phyloP scores from a whole-genome alignment of 2,797 vertebrate genomes.

The Lagocephalus sceleratus region DNA sequence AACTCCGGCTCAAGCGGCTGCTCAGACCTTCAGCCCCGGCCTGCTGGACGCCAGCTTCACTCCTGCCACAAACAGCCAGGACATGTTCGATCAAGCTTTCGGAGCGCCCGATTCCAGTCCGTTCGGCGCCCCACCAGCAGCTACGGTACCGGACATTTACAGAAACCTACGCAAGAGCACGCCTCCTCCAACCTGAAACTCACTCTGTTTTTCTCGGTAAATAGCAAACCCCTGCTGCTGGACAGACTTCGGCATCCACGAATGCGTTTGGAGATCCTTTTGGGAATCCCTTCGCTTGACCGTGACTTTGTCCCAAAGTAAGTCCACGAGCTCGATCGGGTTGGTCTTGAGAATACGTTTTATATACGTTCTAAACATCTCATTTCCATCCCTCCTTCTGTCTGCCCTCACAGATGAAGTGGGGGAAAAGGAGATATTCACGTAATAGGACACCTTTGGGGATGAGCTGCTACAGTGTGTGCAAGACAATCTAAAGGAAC shows the following conservation, averaged over 20 bases:
- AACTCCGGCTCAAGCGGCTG: slow-evolving; percentile 40
- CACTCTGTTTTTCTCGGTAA: background rate
- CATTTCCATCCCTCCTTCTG: background rate
- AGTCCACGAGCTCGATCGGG: slow-evolving; percentile 1
- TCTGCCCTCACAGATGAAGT: slow-evolving; percentile 29
- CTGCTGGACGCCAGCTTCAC: slow-evolving; percentile 65
- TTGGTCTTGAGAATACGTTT: background rate
- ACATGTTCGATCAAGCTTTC: slow-evolving; percentile 81
- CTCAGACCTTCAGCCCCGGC: slow-evolving; percentile 26
- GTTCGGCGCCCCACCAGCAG: slow-evolving; percentile 69
- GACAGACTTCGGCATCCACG: slow-evolving; percentile 57
- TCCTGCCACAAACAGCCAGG: slow-evolving; percentile 40
- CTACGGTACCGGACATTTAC: slow-evolving; percentile 62
- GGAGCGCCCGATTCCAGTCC: slow-evolving; percentile 62
- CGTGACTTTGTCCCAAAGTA: slow-evolving; percentile 30
- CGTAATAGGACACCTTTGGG: slow-evolving; percentile 18
- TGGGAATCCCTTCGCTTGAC: slow-evolving; percentile 88
- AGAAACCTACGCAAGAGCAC: background rate
- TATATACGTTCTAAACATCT: background rate
- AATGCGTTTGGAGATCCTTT: slow-evolving; percentile 78
- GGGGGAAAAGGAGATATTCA: slow-evolving; percentile 25
- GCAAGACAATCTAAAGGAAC: slow-evolving; percentile 60
- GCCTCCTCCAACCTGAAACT: background rate
- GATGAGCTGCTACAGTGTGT: slow-evolving; percentile 39
- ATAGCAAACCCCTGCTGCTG: slow-evolving; percentile 45